Conservation (phyloP, 1,140 invertebrate genomes). For the Notospermus geniculatus region DNA sequence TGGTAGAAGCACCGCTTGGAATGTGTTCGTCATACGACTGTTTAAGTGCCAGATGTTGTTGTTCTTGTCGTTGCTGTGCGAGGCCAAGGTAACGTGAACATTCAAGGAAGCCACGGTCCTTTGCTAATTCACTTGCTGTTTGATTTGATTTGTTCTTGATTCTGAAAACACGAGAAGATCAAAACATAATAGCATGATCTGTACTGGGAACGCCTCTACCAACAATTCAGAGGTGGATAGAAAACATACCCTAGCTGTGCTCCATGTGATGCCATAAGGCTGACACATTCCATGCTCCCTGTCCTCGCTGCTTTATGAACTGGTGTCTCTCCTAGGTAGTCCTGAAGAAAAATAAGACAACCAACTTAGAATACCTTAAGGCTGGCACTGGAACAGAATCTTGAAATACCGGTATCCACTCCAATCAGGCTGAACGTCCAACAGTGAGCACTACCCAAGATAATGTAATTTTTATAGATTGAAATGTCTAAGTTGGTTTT, state of each 20-base stretch:
- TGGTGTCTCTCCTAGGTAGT: conserved; percentile 47
- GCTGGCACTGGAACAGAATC: too few species aligned
- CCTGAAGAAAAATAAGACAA: conserved; percentile 24
- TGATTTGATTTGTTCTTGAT: conserved; percentile 31
- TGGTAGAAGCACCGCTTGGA: background rate
- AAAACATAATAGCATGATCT: background rate
- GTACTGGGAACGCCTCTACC: background rate
- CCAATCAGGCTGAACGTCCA: too few species aligned
- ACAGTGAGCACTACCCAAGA: too few species aligned
- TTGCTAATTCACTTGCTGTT: conserved; percentile 31
- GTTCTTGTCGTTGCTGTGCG: conserved; percentile 10
- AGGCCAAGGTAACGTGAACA: conserved; percentile 36
- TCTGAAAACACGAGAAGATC: conserved; percentile 23
- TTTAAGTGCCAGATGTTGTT: background rate
- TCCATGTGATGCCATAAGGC: conserved; percentile 38
- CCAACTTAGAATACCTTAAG: background rate
- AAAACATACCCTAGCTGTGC: conserved; percentile 32
- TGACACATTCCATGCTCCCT: conserved; percentile 48
- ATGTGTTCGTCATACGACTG: background rate
- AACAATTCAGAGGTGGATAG: too few species aligned
- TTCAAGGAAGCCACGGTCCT: conserved; percentile 27
- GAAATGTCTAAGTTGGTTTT: too few species aligned
- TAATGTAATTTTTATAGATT: too few species aligned
- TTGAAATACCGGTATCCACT: too few species aligned
- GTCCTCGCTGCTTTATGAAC: conserved; percentile 45